phyloP scores from a whole-genome alignment of 2,797 vertebrate species.

The Spinus olivaceus region DNA sequence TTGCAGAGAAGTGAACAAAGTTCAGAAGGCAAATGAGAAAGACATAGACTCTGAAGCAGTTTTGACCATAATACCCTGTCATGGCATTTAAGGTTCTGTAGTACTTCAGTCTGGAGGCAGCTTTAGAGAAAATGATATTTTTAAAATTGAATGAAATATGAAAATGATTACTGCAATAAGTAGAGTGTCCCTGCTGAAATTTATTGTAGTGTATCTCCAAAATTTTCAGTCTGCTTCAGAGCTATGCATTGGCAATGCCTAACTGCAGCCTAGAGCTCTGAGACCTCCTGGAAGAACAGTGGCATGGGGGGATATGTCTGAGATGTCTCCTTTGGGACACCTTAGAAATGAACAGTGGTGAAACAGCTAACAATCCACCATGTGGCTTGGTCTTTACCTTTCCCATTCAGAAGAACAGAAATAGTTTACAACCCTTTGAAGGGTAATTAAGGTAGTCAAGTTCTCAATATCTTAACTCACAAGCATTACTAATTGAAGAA shows the following conservation, averaged over 20 bases:
- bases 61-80: neutral
- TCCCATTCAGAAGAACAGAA: neutral
- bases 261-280: neutral
- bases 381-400: neutral
- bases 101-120: neutral
- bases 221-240: neutral
- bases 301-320: neutral
- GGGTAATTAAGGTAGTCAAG: neutral
- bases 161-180: neutral
- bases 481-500: neutral
- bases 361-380: neutral
- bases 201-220: neutral
- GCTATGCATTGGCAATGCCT: neutral
- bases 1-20: neutral
- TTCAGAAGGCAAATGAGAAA: neutral
- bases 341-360: neutral
- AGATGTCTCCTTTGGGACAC: neutral
- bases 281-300: neutral
- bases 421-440: neutral
- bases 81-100: neutral
- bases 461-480: neutral
- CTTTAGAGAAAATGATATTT: neutral
- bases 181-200: neutral
- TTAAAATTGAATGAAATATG: neutral
- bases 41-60: neutral